Conservation (phyloP, 1,140 invertebrate genomes). For the Hestina assimilis region DNA sequence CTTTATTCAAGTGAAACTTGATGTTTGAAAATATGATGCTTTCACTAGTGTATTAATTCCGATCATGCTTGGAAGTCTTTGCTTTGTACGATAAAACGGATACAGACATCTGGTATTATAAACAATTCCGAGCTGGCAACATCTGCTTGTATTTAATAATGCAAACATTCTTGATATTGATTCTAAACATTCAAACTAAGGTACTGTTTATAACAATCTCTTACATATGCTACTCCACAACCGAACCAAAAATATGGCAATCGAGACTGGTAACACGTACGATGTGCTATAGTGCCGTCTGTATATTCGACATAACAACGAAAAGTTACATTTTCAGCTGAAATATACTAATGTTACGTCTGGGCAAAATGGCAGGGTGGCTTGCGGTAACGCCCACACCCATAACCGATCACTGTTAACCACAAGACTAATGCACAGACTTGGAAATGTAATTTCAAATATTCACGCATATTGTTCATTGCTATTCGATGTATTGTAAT, state of each 20-base stretch:
- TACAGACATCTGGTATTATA: conserved; percentile 14
- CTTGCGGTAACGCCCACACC: conserved; percentile 50
- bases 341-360: conserved; percentile 11
- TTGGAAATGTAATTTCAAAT: conserved; percentile 20
- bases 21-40: conserved; percentile 56
- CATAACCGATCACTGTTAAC: conserved; percentile 26
- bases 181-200: too few species aligned
- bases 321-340: neutral
- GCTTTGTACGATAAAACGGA: conserved; percentile 8
- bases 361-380: conserved; percentile 28
- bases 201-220: neutral
- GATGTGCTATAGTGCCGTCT: too few species aligned
- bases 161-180: neutral
- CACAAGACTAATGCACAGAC: conserved; percentile 20
- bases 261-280: too few species aligned
- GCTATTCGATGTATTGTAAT: neutral
- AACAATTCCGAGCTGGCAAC: conserved; percentile 5
- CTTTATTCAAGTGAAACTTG: conserved; percentile 56
- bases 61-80: conserved; percentile 27
- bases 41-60: conserved; percentile 58
- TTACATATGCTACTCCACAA: too few species aligned
- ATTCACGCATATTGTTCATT: conserved; percentile 5
- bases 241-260: too few species aligned
- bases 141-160: conserved; percentile 9
- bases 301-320: neutral